A percentile compares a stretch with the other conserved stretches of the same genome.
Conservation (phyloP, 2,888 invertebrate genomes). For the Dyspetes luteomarginatus region DNA sequence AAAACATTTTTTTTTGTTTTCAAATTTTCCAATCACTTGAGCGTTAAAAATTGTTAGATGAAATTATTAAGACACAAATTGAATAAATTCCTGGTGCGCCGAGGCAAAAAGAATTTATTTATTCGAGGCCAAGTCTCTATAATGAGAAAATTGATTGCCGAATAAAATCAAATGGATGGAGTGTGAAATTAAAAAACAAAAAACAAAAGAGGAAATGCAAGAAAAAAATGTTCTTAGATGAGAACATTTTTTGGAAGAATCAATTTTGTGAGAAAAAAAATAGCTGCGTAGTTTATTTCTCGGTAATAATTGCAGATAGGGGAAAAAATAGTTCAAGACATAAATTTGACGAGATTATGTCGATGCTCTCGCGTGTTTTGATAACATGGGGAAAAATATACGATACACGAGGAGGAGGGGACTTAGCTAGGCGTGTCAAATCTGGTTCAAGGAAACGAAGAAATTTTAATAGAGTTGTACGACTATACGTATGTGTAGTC, state of each 20-base stretch:
- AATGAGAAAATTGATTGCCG: slow-evolving; percentile 49
- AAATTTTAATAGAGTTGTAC: slow-evolving; percentile 18
- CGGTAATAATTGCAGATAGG: too few relatives aligned
- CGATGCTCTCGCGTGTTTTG: slow-evolving; percentile 17
- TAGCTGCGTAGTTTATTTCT: too few relatives aligned
- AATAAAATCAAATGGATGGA: slow-evolving; percentile 10
- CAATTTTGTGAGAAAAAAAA: too few relatives aligned
- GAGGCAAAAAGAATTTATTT: too few relatives aligned
- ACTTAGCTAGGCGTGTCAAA: slow-evolving; percentile 34
- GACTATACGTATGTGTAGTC: background rate
- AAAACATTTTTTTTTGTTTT: background rate
- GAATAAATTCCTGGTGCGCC: too few relatives aligned
- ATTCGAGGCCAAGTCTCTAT: slow-evolving; percentile 33
- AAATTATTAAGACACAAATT: background rate
- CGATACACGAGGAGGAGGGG: background rate
- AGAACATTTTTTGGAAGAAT: too few relatives aligned
- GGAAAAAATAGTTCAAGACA: too few relatives aligned
- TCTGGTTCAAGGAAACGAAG: slow-evolving; percentile 58
- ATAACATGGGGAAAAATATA: slow-evolving; percentile 24
- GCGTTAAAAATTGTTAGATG: background rate
- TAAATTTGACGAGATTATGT: background rate
- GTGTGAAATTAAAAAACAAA: background rate
- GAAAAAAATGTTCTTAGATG: too few relatives aligned
- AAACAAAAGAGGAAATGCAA: background rate
- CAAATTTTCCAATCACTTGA: background rate